These are phyloP conservation scores for Okapia johnstoni DNA, from an alignment of 2,113 vertebrate genomes.

Conservation along the genomic window DNA sequence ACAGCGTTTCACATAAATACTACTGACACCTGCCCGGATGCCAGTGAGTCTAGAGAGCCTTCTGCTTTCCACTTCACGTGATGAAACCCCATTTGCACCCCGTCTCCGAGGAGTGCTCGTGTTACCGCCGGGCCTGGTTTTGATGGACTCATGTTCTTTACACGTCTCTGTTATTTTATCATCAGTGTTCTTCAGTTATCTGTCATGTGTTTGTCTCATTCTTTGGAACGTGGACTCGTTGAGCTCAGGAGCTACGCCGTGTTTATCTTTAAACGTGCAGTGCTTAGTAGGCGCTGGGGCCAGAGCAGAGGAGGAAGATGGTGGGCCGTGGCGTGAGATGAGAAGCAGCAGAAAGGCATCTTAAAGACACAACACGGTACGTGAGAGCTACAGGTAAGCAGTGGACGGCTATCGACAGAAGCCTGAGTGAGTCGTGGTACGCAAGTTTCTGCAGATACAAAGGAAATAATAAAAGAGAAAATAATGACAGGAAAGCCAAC, in stretches of 20 bases:
- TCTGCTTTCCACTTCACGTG: neutral
- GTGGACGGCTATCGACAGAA: neutral
- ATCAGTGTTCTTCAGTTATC: neutral
- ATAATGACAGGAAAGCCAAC: neutral
- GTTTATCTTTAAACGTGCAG: neutral
- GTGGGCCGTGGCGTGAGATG: neutral
- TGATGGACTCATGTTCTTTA: neutral
- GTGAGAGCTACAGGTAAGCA: neutral
- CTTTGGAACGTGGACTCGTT: neutral
- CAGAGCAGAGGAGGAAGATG: neutral
- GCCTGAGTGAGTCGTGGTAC: neutral
- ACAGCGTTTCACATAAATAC: neutral
- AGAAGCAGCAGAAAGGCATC: neutral
- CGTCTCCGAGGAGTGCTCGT: neutral
- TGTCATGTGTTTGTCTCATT: neutral
- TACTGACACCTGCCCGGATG: neutral
- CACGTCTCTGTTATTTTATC: neutral
- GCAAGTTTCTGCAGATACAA: neutral
- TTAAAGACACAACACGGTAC: neutral
- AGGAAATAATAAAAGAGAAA: neutral
- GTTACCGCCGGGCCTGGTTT: neutral
- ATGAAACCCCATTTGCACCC: neutral
- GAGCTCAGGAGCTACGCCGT: neutral
- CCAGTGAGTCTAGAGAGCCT: neutral
- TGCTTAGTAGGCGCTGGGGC: neutral